Conservation (phyloP, 2,888 invertebrate species). For the Brenthis hecate region DNA sequence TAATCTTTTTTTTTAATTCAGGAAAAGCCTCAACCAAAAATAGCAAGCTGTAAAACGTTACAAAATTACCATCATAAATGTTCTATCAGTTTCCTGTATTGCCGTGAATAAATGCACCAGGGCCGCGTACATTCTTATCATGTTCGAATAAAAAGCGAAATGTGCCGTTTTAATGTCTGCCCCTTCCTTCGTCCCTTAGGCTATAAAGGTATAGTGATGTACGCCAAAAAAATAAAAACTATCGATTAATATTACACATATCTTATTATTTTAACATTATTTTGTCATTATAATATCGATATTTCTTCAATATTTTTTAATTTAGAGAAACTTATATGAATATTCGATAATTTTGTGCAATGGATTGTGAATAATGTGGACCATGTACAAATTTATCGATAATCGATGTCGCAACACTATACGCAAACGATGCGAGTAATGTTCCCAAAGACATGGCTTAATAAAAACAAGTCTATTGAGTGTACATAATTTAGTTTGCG, state of each 20-base stretch:
- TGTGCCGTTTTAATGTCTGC: conserved; percentile 62
- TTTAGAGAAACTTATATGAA: too few species aligned
- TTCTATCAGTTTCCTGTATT: conserved; percentile 43
- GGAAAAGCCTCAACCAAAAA: not conserved
- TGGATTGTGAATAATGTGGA: too few species aligned
- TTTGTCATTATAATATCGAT: conserved; percentile 18
- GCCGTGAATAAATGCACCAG: conserved; percentile 45
- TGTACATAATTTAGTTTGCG: conserved; percentile 52
- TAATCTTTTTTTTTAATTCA: conserved; percentile 1
- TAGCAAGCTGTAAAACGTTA: conserved; percentile 17
- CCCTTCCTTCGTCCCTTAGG: conserved; percentile 57
- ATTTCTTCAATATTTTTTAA: not conserved
- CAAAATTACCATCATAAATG: conserved; percentile 39
- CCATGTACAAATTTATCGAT: too few species aligned
- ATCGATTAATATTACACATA: conserved; percentile 20
- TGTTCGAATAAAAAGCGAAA: conserved; percentile 60
- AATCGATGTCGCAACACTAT: conserved; percentile 44
- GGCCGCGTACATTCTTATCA: conserved; percentile 59
- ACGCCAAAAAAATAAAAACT: not conserved
- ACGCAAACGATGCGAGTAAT: conserved; percentile 54
- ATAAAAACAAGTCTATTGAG: conserved; percentile 59
- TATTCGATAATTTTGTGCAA: too few species aligned
- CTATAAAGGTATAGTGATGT: conserved; percentile 50
- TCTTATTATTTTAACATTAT: conserved; percentile 1
- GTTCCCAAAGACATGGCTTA: conserved; percentile 57